phyloP scores from a whole-genome alignment of 2,888 invertebrate genomes.

The Beris morrisii region DNA sequence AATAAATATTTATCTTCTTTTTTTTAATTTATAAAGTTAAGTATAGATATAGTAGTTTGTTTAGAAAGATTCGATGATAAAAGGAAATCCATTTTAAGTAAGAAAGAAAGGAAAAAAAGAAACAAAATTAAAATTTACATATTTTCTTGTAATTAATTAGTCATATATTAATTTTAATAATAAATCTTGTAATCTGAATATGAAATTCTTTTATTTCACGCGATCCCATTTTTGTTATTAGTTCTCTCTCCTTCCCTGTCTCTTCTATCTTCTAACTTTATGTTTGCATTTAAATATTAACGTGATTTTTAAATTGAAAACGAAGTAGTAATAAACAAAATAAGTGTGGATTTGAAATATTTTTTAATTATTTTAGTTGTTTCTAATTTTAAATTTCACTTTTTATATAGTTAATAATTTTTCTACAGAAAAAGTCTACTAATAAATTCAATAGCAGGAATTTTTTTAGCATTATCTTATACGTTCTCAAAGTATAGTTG shows the following conservation, averaged over 20 bases:
- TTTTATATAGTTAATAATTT: no score
- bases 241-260: neutral
- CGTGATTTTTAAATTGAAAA: conserved; percentile 12
- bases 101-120: neutral
- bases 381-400: no score
- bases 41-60: neutral
- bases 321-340: conserved; percentile 43
- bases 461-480: no score
- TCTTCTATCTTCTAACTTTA: neutral
- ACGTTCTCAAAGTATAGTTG: no score
- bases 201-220: conserved; percentile 7
- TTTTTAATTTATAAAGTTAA: no score
- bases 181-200: conserved; percentile 38
- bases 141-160: conserved; percentile 1
- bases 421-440: neutral
- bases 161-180: conserved; percentile 37
- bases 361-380: no score
- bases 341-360: conserved; percentile 22
- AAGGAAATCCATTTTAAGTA: neutral
- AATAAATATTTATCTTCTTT: no score
- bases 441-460: no score
- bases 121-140: neutral
- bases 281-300: neutral
- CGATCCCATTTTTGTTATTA: neutral
- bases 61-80: neutral